Conservation (phyloP, 2,797 vertebrate species). For the Taeniopygia guttata region DNA sequence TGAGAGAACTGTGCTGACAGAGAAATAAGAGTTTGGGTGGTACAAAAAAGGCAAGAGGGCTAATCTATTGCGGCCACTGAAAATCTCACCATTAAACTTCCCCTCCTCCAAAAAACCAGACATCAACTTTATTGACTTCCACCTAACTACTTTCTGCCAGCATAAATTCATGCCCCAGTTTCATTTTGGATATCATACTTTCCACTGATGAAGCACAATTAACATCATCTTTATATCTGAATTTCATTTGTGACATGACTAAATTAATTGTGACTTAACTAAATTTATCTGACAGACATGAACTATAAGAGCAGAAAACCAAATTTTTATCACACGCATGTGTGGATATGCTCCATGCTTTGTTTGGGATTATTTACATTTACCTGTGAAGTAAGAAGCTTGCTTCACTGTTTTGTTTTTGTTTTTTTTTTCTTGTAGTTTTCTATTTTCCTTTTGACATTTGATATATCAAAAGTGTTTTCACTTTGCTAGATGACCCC, state of each 20-base stretch:
- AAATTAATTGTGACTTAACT: background rate
- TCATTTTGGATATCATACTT: background rate
- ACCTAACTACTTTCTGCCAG: background rate
- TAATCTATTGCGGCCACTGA: background rate
- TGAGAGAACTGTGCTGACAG: background rate
- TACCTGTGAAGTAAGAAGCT: background rate
- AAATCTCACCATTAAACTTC: background rate
- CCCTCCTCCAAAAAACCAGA: background rate
- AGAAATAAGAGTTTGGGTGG: background rate
- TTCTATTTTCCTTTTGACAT: background rate
- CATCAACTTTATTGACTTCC: background rate
- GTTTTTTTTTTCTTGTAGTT: background rate
- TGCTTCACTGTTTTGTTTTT: background rate
- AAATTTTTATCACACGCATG: background rate
- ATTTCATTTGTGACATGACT: background rate
- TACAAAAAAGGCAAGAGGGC: background rate
- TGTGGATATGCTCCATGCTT: background rate
- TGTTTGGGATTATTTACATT: background rate
- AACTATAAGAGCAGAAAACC: background rate
- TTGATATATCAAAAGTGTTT: background rate
- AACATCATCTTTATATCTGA: background rate
- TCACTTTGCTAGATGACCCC: background rate
- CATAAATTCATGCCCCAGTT: background rate
- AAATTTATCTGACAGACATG: background rate
- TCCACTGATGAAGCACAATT: background rate